phyloP scores from a whole-genome alignment of 2,113 vertebrate genomes.

The Pogonocichla stellata region DNA sequence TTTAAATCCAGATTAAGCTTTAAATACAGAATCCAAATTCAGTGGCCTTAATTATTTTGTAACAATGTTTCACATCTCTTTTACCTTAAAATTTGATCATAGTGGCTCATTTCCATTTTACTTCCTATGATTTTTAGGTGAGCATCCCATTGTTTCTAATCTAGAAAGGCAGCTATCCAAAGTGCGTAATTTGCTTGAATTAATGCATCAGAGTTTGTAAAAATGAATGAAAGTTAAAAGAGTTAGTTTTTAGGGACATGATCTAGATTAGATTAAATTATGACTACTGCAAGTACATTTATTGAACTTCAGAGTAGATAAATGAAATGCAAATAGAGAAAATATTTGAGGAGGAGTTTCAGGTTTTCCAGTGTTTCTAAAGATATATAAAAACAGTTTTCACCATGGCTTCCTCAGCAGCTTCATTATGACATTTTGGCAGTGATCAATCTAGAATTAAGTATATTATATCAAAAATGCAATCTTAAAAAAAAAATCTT shows the following conservation, averaged over 20 bases:
- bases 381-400: background rate
- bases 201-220: background rate
- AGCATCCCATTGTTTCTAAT: background rate
- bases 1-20: background rate
- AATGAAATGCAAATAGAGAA: background rate
- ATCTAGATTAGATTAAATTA: background rate
- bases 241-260: background rate
- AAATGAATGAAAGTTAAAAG: background rate
- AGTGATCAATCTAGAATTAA: background rate
- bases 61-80: background rate
- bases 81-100: background rate
- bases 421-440: background rate
- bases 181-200: background rate
- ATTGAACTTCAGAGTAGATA: background rate
- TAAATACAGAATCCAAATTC: background rate
- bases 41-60: background rate
- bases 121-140: background rate
- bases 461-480: background rate
- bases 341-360: background rate
- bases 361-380: background rate
- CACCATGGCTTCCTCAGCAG: background rate
- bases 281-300: background rate
- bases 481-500: background rate
- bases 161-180: background rate
- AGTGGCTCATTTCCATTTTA: background rate